Conservation (phyloP, 2,113 vertebrate genomes). For the Ophthalmolycus amberensis region DNA sequence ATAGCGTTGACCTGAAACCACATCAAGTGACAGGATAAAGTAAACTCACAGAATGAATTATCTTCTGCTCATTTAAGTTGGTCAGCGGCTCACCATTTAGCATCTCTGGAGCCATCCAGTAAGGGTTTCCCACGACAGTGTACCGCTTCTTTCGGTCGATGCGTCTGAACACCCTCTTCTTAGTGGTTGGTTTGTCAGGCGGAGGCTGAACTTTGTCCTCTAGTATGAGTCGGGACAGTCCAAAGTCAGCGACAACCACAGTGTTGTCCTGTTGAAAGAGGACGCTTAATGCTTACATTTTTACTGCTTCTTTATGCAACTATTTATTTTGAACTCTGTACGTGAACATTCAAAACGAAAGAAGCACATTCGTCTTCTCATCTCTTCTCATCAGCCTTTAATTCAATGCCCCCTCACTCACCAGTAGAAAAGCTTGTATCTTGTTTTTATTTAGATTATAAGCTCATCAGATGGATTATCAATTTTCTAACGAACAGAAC, state of each 20-base stretch:
- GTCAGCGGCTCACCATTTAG: slow-evolving; percentile 87
- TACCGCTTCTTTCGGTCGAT: slow-evolving; percentile 94
- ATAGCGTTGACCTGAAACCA: slow-evolving; percentile 91
- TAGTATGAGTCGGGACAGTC: slow-evolving; percentile 91
- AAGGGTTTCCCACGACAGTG: slow-evolving; percentile 96
- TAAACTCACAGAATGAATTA: neutral
- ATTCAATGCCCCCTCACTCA: neutral
- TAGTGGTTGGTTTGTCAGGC: slow-evolving; percentile 87
- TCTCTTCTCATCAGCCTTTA: neutral
- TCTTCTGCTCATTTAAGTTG: neutral
- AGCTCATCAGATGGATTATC: too few relatives aligned
- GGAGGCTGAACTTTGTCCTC: slow-evolving; percentile 91
- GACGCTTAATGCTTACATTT: neutral
- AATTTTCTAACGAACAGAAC: too few relatives aligned
- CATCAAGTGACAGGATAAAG: slow-evolving; percentile 26
- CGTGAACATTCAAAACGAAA: neutral
- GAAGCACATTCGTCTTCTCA: neutral
- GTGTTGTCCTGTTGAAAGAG: slow-evolving; percentile 89
- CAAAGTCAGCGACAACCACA: slow-evolving; percentile 96
- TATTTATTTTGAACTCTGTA: neutral
- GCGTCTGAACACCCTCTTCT: slow-evolving; percentile 91
- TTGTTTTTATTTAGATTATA: neutral
- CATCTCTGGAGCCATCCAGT: slow-evolving; percentile 99
- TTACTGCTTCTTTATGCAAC: neutral
- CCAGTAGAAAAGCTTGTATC: neutral